phyloP scores from a whole-genome alignment of 2,113 vertebrate genomes.

The Caranx ignobilis region DNA sequence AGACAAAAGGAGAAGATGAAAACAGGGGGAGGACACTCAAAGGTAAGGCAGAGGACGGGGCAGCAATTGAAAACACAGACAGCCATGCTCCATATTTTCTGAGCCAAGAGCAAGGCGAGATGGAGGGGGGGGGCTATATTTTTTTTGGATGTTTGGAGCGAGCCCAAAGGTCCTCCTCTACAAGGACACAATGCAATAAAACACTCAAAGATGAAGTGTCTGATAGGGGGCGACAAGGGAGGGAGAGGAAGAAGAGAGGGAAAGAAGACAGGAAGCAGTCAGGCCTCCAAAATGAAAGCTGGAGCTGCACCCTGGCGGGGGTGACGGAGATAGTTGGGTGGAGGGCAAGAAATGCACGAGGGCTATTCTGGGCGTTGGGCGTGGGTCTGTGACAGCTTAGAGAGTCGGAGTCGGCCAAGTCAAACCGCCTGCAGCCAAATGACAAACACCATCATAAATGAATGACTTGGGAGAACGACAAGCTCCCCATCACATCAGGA shows the following conservation, averaged over 20 bases:
- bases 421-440: conserved; percentile 55
- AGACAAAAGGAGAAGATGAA: conserved; percentile 63
- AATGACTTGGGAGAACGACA: conserved; percentile 51
- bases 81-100: conserved; percentile 50
- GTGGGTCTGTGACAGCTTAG: conserved; percentile 55
- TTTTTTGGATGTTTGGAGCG: conserved; percentile 69
- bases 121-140: conserved; percentile 35
- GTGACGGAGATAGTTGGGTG: conserved; percentile 17
- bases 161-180: conserved; percentile 70
- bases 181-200: conserved; percentile 76
- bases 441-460: conserved; percentile 67
- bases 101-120: conserved; percentile 49
- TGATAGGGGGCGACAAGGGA: conserved; percentile 64
- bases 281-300: conserved; percentile 44
- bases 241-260: conserved; percentile 39
- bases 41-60: conserved; percentile 48
- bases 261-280: conserved; percentile 44
- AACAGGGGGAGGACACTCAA: conserved; percentile 56
- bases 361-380: conserved; percentile 63
- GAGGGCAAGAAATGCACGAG: conserved; percentile 48
- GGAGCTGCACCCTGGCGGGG: conserved; percentile 22
- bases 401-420: conserved; percentile 47
- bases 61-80: conserved; percentile 42
- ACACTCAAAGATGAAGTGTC: conserved; percentile 72
- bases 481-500: conserved; percentile 32